Evolutionary conservation across 2,888 invertebrate species (phyloP).

Genomic region (Agrypnus murinus): DNA sequence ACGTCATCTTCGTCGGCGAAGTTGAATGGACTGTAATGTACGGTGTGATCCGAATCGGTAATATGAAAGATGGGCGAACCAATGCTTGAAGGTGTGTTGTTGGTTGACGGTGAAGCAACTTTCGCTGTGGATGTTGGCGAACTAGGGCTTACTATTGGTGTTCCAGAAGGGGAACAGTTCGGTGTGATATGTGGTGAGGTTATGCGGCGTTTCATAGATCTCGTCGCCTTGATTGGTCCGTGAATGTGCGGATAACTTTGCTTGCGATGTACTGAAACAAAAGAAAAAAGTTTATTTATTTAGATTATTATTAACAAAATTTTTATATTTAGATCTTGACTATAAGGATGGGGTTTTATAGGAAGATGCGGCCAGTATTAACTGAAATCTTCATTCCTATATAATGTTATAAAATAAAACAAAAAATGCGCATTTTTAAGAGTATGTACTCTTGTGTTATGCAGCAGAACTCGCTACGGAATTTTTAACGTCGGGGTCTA

Average conservation of each 20-base stretch:
- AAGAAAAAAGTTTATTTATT: background rate
- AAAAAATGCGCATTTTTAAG: no score
- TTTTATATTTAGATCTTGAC: no score
- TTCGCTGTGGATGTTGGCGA: conserved; percentile 54
- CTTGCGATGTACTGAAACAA: conserved; percentile 75
- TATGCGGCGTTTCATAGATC: conserved; percentile 73
- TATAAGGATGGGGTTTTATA: no score
- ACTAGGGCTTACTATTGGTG: conserved; percentile 60
- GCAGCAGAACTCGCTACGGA: no score
- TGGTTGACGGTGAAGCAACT: conserved; percentile 42
- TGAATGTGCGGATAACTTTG: conserved; percentile 79
- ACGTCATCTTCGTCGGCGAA: conserved; percentile 64
- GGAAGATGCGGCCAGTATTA: no score
- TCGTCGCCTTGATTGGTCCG: conserved; percentile 76
- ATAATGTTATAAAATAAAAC: no score
- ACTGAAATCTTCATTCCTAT: no score
- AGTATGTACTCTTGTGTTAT: no score
- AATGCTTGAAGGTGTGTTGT: conserved; percentile 54
- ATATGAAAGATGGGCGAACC: conserved; percentile 55
- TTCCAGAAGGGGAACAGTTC: conserved; percentile 50
- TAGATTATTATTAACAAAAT: no score
- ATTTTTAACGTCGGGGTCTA: no score
- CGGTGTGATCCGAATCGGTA: conserved; percentile 60
- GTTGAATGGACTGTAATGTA: conserved; percentile 54
- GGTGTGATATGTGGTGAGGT: conserved; percentile 60